Percentiles rank a stretch among this genome's conserved stretches.
phyloP scores from a whole-genome alignment of 2,888 invertebrate species.

The Heteromyza rotundicornis region DNA sequence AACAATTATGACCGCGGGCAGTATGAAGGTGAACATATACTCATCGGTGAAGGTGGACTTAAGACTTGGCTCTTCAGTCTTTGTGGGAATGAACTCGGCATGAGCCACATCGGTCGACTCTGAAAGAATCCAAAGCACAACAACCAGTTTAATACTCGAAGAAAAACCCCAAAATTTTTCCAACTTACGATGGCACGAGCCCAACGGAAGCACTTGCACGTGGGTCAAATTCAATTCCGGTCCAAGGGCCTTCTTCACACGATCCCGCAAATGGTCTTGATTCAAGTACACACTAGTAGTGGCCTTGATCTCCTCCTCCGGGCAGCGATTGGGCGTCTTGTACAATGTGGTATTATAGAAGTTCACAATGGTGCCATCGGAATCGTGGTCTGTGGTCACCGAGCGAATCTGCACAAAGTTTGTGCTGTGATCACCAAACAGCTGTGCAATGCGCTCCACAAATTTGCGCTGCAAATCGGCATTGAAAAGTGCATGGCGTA shows the following conservation, averaged over 20 bases:
- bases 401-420: conserved; percentile 76
- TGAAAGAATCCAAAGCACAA: conserved; percentile 25
- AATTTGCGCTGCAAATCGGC: conserved; percentile 81
- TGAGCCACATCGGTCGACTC: conserved; percentile 48
- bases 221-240: conserved; percentile 69
- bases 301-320: conserved; percentile 76
- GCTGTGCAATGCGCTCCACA: conserved; percentile 76
- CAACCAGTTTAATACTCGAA: neutral
- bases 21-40: conserved; percentile 81
- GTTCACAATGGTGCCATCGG: conserved; percentile 73
- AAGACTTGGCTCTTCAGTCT: conserved; percentile 55
- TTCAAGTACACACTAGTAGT: conserved; percentile 75
- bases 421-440: conserved; percentile 79
- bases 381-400: conserved; percentile 63
- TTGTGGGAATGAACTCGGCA: conserved; percentile 53
- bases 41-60: conserved; percentile 67
- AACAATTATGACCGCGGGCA: conserved; percentile 87
- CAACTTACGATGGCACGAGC: conserved; percentile 65
- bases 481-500: conserved; percentile 73
- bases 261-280: conserved; percentile 67
- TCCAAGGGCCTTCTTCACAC: conserved; percentile 68
- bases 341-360: conserved; percentile 79
- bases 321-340: conserved; percentile 68
- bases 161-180: neutral
- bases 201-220: conserved; percentile 65